phyloP scores from a whole-genome alignment of 1,140 invertebrate species.

The Stegodyphus dumicola region DNA sequence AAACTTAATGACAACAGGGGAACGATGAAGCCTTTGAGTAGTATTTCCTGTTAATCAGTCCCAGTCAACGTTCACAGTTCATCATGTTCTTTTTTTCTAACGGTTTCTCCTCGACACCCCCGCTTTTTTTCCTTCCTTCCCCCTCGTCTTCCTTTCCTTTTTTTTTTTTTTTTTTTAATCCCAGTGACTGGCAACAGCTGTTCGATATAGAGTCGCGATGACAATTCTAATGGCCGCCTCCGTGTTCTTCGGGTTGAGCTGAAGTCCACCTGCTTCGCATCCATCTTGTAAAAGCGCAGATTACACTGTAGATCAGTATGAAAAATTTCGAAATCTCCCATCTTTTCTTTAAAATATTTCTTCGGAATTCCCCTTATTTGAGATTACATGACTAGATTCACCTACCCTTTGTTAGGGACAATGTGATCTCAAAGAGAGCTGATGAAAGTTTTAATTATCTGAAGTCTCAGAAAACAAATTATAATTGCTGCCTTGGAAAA shows the following conservation, averaged over 20 bases:
- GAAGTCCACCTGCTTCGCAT: constrained; percentile 58
- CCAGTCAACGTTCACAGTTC: constrained; percentile 44
- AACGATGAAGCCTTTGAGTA: constrained; percentile 38
- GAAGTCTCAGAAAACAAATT: too few relatives aligned
- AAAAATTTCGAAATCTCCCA: too few relatives aligned
- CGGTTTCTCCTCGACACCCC: constrained; percentile 52
- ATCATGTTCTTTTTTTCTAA: constrained; percentile 48
- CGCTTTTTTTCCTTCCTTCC: constrained; percentile 26
- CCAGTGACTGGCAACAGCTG: constrained; percentile 55
- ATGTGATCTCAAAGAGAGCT: too few relatives aligned
- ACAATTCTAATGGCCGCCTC: constrained; percentile 59
- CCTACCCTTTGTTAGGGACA: too few relatives aligned
- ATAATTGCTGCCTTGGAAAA: too few relatives aligned
- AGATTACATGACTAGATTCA: not conserved
- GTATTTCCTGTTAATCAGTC: constrained; percentile 61
- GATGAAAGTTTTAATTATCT: too few relatives aligned
- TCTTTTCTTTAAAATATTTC: not conserved
- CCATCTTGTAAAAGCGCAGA: constrained; percentile 20
- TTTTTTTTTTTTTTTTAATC: constrained; percentile 45
- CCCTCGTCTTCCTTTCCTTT: constrained; percentile 15
- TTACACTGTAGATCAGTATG: too few relatives aligned
- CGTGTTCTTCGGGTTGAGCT: constrained; percentile 45
- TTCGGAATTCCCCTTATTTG: not conserved
- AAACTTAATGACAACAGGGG: constrained; percentile 46
- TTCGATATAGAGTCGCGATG: constrained; percentile 56